Base-by-base conservation (phyloP, 2,888 invertebrate species). In the Aleiodes leptofemur region DNA sequence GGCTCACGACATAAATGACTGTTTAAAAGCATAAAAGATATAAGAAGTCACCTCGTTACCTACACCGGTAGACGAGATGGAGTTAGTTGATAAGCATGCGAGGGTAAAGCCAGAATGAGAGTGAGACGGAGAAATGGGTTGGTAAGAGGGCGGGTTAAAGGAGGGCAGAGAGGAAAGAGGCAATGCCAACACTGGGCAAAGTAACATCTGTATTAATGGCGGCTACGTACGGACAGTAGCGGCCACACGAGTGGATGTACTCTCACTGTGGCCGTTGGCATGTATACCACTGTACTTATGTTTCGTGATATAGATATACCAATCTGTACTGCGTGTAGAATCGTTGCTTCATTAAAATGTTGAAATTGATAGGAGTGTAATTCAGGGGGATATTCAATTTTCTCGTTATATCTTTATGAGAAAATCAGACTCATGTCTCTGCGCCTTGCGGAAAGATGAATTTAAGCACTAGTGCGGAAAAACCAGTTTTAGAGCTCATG, bases 171-270 rank as follows among this genome's bases (percentile, higher is more conserved):
- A 38, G 38, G 34, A 14, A n/a, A 29, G 31, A n/a, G 31, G 51
- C 50, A 50, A 51, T 51, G 31, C 29, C 51, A 51, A 50, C 31
- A 48, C 48, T 23, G 64, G 64, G 74, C 77, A 59, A 78, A 74
- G 77, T 77, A 79, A 79, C 78, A 76, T 77, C 78, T 79, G 77
- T 77, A 79, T 79, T 79, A 79, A 79, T 77, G 77, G 74, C 69
- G 71, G 74, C 64, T 50, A 16, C 11, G 53, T 51, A 77, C 73
- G 70, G 68, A 77, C 77, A 64, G 78, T 69, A 73, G 75, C 77
- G 23, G 16, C 69, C 69, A 72, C 72, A 74, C 59, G 69, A 68
- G 53, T 57, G 78, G 43, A 43, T 43, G 43, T 43, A 43, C 9
- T 72, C 73, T 50, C 77, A 51, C 55, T 57, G 78, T 74, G 48